phyloP scores from a whole-genome alignment of 2,888 invertebrate genomes.

The Lasioglossum figueresi region DNA sequence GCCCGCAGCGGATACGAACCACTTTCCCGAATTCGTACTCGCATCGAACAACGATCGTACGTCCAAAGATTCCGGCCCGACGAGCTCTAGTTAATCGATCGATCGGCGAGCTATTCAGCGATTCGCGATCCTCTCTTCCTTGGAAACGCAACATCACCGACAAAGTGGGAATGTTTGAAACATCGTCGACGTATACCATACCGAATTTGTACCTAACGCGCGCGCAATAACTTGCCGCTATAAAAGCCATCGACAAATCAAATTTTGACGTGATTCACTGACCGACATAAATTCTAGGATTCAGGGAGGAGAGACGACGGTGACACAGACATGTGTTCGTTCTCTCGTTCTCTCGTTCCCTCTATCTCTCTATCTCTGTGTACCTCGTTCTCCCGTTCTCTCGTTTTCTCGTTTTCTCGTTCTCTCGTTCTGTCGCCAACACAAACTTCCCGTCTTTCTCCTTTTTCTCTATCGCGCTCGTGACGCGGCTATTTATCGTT shows the following conservation, averaged over 20 bases:
- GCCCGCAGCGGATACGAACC: too few relatives aligned
- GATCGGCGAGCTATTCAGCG: too few relatives aligned
- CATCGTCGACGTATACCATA: conserved; percentile 71
- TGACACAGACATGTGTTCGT: conserved; percentile 83
- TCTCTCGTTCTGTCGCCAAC: conserved; percentile 49
- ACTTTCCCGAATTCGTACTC: neutral
- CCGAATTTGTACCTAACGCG: conserved; percentile 81
- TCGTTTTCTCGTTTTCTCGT: conserved; percentile 44
- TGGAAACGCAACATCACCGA: conserved; percentile 64
- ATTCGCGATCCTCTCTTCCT: conserved; percentile 9
- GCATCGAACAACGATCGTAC: neutral
- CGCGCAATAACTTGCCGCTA: conserved; percentile 84
- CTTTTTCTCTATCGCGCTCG: conserved; percentile 61
- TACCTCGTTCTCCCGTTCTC: conserved; percentile 41
- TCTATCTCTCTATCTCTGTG: conserved; percentile 54
- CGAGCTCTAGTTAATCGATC: neutral
- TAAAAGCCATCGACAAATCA: conserved; percentile 84
- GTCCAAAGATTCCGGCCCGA: neutral
- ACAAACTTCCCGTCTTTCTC: conserved; percentile 49
- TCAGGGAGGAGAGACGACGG: conserved; percentile 81
- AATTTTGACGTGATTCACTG: conserved; percentile 84
- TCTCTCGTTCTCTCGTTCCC: conserved; percentile 46
- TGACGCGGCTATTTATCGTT: conserved; percentile 78
- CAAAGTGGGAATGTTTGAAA: conserved; percentile 74
- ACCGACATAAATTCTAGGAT: conserved; percentile 82